Evolutionary conservation across 2,888 invertebrate species (phyloP).

Genomic region (Brachynemurus nebulosus): DNA sequence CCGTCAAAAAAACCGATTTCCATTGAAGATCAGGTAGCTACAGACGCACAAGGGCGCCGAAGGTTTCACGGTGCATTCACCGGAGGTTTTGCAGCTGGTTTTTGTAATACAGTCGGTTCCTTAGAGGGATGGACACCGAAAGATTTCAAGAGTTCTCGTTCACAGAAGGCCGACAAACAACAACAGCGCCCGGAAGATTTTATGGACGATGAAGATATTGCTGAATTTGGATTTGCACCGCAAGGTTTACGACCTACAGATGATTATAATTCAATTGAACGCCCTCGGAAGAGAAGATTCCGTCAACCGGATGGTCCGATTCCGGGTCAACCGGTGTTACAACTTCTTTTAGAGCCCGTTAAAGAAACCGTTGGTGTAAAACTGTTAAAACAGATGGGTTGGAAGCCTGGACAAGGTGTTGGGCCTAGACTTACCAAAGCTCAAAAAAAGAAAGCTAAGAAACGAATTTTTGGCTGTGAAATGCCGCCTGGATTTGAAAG

Average conservation of each 20-base stretch:
- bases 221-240: slow-evolving; percentile 92
- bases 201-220: slow-evolving; percentile 96
- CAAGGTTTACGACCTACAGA: slow-evolving; percentile 65
- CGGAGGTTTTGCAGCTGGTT: slow-evolving; percentile 93
- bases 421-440: slow-evolving; percentile 43
- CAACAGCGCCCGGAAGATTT: slow-evolving; percentile 76
- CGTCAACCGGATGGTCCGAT: slow-evolving; percentile 28
- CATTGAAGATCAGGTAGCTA: slow-evolving; percentile 76
- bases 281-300: slow-evolving; percentile 22
- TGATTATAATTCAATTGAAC: slow-evolving; percentile 50
- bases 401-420: slow-evolving; percentile 79
- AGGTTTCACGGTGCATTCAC: slow-evolving; percentile 99
- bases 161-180: slow-evolving; percentile 44
- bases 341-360: slow-evolving; percentile 52
- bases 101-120: slow-evolving; percentile 91
- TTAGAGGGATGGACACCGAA: slow-evolving; percentile 90
- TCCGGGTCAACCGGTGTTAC: slow-evolving; percentile 55
- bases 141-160: slow-evolving; percentile 78
- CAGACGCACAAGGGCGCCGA: slow-evolving; percentile 75
- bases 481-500: slow-evolving; percentile 25
- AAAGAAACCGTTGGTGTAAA: slow-evolving; percentile 81
- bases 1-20: slow-evolving; percentile 67
- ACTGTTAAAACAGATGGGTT: slow-evolving; percentile 81
- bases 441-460: slow-evolving; percentile 27
- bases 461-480: slow-evolving; percentile 30